phyloP scores from a whole-genome alignment of 37 sponge, comb jelly and placozoan species.

The Halichondria panicea region DNA sequence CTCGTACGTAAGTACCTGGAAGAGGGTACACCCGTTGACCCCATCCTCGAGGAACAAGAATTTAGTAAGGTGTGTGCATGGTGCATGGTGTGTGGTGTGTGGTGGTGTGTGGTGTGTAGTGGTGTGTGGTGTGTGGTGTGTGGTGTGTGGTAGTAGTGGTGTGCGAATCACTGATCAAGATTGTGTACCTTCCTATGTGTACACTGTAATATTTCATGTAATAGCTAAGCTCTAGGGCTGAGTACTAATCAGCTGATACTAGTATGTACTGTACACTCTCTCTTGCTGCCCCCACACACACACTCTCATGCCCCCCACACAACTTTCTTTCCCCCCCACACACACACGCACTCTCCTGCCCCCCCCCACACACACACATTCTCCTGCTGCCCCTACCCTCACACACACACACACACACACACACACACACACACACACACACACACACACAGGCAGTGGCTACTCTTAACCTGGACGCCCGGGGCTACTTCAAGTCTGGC shows the following conservation, averaged over 20 bases:
- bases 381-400: neutral
- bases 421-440: neutral
- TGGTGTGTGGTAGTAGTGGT: neutral
- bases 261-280: neutral
- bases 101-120: neutral
- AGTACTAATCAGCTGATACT: neutral
- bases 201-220: too few species aligned
- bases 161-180: neutral
- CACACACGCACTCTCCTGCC: neutral
- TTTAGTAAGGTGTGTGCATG: neutral
- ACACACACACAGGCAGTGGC: neutral
- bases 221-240: too few species aligned
- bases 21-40: too few species aligned
- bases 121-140: neutral
- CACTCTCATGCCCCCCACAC: too few species aligned
- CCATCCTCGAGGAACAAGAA: too few species aligned
- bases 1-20: slow-evolving; percentile 5
- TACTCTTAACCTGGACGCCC: slow-evolving; percentile 7
- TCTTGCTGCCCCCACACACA: neutral
- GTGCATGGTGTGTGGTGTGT: neutral
- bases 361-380: neutral
- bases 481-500: neutral
- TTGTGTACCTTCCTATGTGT: too few species aligned
- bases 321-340: too few species aligned
- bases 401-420: slow-evolving; percentile 2